phyloP scores from a whole-genome alignment of 2,797 vertebrate species.

The Smutsia temminckii region DNA sequence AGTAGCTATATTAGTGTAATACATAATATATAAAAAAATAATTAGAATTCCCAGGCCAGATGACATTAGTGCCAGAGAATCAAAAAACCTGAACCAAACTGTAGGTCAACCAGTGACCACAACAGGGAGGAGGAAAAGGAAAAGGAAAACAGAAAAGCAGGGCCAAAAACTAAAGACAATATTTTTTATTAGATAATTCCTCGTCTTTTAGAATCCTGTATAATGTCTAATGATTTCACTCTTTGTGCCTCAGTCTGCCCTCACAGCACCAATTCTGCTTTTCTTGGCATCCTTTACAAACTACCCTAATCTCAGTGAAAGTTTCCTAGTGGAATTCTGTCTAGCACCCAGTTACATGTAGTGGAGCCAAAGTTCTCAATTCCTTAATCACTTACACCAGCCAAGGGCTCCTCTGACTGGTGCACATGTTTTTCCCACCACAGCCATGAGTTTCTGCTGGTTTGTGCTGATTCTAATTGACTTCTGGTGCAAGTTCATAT shows the following conservation, averaged over 20 bases:
- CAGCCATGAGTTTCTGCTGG: conserved; percentile 65
- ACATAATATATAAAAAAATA: not conserved
- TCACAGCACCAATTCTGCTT: conserved; percentile 59
- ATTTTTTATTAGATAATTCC: conserved; percentile 63
- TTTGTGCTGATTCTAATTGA: conserved; percentile 57
- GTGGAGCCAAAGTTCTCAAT: conserved; percentile 65
- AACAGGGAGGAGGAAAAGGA: conserved; percentile 43
- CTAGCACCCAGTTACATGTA: conserved; percentile 71
- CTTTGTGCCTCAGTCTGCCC: conserved; percentile 55
- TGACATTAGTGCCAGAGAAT: conserved; percentile 38
- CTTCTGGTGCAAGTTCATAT: conserved; percentile 56
- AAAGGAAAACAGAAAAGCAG: conserved; percentile 52
- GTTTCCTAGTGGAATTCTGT: conserved; percentile 69
- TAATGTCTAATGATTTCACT: conserved; percentile 62
- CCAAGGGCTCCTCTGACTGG: conserved; percentile 64
- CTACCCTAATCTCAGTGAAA: conserved; percentile 35
- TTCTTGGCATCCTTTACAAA: conserved; percentile 67
- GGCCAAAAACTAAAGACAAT: conserved; percentile 57
- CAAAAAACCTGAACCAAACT: conserved; percentile 51
- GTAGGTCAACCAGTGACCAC: conserved; percentile 36
- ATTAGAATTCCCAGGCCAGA: conserved; percentile 62
- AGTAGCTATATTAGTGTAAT: conserved; percentile 41
- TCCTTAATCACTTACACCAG: conserved; percentile 59
- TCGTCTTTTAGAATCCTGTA: conserved; percentile 62
- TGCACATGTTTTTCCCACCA: conserved; percentile 65